Percentiles rank a stretch among this genome's conserved stretches.
These are phyloP conservation scores for Margaritifera margaritifera DNA, from an alignment of 2,888 invertebrate species.

Conservation along the genomic window DNA sequence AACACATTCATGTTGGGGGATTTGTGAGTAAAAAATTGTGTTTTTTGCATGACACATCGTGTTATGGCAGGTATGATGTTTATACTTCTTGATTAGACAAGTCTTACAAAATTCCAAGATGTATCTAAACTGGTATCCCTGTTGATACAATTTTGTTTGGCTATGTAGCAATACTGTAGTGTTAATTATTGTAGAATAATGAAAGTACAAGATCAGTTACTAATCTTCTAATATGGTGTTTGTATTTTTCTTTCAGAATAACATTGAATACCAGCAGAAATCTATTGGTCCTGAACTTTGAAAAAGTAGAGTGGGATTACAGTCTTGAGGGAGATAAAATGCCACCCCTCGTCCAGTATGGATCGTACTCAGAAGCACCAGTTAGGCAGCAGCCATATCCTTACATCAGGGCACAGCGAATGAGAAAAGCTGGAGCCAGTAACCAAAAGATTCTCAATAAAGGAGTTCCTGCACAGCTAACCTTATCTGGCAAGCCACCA, in stretches of 20 bases:
- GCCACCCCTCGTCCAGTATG: constrained; percentile 68
- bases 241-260: constrained; percentile 55
- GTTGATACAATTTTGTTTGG: too few species aligned
- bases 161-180: too few species aligned
- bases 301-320: constrained; percentile 70
- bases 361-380: constrained; percentile 67
- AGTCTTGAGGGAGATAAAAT: constrained; percentile 67
- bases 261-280: constrained; percentile 68
- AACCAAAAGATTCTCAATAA: constrained; percentile 64
- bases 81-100: too few species aligned
- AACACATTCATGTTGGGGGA: too few species aligned
- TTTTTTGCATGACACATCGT: too few species aligned
- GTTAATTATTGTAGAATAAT: too few species aligned
- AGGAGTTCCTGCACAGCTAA: constrained; percentile 11
- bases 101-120: too few species aligned
- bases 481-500: constrained; percentile 18
- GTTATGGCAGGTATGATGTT: too few species aligned
- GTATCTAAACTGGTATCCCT: too few species aligned
- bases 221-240: too few species aligned
- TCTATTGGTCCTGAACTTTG: constrained; percentile 70
- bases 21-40: too few species aligned
- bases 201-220: too few species aligned
- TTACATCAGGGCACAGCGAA: constrained; percentile 69
- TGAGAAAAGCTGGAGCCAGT: constrained; percentile 67
- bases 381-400: constrained; percentile 66